phyloP scores from a whole-genome alignment of 1,140 invertebrate species.

The Melanaphis sacchari region DNA sequence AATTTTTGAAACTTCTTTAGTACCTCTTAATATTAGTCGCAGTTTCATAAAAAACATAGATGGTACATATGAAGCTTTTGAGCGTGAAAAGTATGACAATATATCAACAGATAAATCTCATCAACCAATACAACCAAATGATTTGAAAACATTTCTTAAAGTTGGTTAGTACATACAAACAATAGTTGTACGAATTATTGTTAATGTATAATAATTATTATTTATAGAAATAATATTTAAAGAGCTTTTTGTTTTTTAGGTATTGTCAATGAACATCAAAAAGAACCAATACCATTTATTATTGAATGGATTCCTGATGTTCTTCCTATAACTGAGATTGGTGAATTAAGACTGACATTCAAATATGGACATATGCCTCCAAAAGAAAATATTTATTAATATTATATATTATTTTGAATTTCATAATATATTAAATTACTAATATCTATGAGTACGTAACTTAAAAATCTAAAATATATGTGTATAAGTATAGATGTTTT shows the following conservation, averaged over 20 bases:
- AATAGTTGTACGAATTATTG: not conserved
- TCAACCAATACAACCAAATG: conserved; percentile 71
- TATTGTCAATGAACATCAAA: conserved; percentile 66
- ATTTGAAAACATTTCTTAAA: conserved; percentile 76
- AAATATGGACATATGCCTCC: conserved; percentile 70
- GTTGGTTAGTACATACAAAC: conserved; percentile 67
- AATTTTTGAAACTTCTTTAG: conserved; percentile 77
- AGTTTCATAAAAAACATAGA: conserved; percentile 75
- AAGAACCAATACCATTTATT: conserved; percentile 74
- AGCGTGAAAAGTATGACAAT: conserved; percentile 68
- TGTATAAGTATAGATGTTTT: no score
- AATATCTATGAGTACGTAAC: no score
- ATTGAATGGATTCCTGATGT: conserved; percentile 82
- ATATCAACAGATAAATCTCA: conserved; percentile 65
- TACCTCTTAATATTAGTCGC: conserved; percentile 72
- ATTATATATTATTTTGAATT: not conserved
- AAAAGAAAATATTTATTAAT: not conserved
- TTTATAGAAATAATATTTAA: conserved; percentile 53
- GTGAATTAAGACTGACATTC: conserved; percentile 73
- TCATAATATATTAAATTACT: not conserved
- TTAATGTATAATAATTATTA: not conserved
- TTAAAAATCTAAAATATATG: no score
- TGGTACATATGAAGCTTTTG: conserved; percentile 72
- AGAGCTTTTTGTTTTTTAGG: conserved; percentile 65
- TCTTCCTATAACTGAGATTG: conserved; percentile 73